phyloP scores from a whole-genome alignment of 2,797 vertebrate species.

The Ceryle rudis region DNA sequence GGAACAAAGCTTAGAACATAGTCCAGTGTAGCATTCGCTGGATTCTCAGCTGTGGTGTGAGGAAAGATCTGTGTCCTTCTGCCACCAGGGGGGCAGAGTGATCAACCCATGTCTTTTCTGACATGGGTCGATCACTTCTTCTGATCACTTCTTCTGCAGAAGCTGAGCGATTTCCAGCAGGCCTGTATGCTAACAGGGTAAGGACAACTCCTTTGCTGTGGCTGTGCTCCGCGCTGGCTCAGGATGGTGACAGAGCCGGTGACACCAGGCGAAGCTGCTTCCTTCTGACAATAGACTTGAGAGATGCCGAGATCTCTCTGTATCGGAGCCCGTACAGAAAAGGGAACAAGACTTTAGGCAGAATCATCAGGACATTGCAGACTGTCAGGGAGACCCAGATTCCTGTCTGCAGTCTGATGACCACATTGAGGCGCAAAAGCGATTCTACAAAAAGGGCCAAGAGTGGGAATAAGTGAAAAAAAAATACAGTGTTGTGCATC shows the following conservation, averaged over 20 bases:
- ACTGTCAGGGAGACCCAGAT: conserved; percentile 79
- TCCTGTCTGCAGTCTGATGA: conserved; percentile 60
- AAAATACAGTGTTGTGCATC: conserved; percentile 82
- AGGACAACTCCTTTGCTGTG: background rate
- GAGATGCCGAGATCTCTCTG: conserved; percentile 78
- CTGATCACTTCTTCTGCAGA: background rate
- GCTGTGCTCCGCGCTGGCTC: background rate
- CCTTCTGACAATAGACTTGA: conserved; percentile 74
- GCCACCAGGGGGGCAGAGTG: background rate
- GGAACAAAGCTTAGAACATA: background rate
- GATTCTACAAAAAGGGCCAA: conserved; percentile 77
- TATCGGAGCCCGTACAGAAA: conserved; percentile 84
- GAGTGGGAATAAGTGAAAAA: conserved; percentile 83
- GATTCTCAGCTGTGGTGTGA: background rate
- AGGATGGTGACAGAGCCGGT: conserved; percentile 50
- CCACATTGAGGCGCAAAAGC: conserved; percentile 63
- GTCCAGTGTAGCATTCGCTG: background rate
- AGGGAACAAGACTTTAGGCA: conserved; percentile 83
- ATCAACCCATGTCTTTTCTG: background rate
- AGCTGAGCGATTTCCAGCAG: background rate
- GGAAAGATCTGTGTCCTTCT: background rate
- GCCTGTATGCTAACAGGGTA: background rate
- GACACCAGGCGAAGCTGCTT: conserved; percentile 58
- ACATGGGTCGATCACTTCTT: background rate
- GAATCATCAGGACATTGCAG: conserved; percentile 80